Evolutionary conservation across 2,888 invertebrate genomes (phyloP).

Genomic region (Drosophila tripunctata): DNA sequence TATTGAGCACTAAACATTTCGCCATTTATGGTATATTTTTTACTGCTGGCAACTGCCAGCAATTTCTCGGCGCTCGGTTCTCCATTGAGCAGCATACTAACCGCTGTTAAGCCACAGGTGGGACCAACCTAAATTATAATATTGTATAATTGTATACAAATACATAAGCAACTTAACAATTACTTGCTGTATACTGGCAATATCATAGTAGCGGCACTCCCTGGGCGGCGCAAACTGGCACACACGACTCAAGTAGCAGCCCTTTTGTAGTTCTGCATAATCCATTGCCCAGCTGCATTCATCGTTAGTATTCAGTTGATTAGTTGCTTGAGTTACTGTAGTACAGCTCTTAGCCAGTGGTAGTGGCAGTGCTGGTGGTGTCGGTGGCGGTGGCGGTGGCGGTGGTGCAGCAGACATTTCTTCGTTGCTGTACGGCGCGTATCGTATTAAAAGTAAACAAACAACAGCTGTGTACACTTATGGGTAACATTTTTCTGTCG

Average conservation of each 20-base stretch:
- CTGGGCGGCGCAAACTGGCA: constrained; percentile 85
- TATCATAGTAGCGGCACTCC: constrained; percentile 84
- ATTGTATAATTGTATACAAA: not conserved
- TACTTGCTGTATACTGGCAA: constrained; percentile 79
- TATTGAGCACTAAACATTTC: constrained; percentile 94
- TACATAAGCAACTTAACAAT: not conserved
- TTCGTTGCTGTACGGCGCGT: not conserved
- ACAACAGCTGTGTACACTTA: constrained; percentile 1
- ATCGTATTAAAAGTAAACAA: not conserved
- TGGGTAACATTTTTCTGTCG: not conserved
- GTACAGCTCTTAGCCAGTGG: too few species aligned
- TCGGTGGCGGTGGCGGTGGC: not conserved
- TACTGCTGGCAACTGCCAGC: constrained; percentile 87
- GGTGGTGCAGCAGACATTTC: constrained; percentile 38
- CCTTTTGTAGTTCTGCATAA: constrained; percentile 86
- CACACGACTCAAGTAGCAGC: constrained; percentile 86
- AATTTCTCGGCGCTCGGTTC: constrained; percentile 85
- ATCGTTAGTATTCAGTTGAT: too few species aligned
- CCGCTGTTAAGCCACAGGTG: constrained; percentile 94
- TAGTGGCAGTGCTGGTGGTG: too few species aligned
- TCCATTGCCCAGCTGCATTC: constrained; percentile 86
- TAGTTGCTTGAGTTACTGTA: too few species aligned
- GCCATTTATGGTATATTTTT: constrained; percentile 91
- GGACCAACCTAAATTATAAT: constrained; percentile 84
- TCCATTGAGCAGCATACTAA: constrained; percentile 90